phyloP scores from a whole-genome alignment of 2,888 invertebrate genomes.

The Pharmacophagus antenor region DNA sequence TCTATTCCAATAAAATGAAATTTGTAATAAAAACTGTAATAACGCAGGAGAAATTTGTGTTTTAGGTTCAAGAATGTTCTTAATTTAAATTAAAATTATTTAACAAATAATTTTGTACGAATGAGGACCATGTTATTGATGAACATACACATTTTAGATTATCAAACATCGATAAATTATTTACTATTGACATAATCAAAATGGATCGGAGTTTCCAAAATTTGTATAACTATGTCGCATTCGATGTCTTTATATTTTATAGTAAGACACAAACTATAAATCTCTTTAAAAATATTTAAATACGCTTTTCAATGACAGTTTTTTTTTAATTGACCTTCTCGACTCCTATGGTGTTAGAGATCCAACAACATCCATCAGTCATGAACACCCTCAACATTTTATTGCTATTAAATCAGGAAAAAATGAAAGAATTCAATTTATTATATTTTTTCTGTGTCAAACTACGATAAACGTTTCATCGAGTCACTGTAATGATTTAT shows the following conservation, averaged over 20 bases:
- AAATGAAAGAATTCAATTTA: not conserved
- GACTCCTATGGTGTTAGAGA: not conserved
- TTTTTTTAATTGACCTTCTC: not conserved
- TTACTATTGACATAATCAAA: not conserved
- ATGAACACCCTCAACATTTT: not conserved
- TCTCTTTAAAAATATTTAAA: slow-evolving; percentile 1
- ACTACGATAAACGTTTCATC: not conserved
- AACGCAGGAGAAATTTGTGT: no score
- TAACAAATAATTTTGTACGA: no score
- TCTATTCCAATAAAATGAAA: not conserved
- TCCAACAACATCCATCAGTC: not conserved
- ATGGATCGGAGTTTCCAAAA: not conserved
- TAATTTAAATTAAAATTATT: no score
- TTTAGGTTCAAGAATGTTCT: no score
- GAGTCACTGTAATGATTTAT: not conserved
- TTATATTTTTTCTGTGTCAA: not conserved
- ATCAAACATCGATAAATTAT: no score
- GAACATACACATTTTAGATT: no score
- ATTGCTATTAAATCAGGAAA: not conserved
- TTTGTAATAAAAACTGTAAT: not conserved
- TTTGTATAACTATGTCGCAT: not conserved
- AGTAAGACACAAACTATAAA: not conserved
- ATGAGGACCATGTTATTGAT: no score
- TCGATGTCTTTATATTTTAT: not conserved
- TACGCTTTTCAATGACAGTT: not conserved